Base-by-base conservation (phyloP, 2,797 vertebrate species). In the Taenioides sp. region DNA sequence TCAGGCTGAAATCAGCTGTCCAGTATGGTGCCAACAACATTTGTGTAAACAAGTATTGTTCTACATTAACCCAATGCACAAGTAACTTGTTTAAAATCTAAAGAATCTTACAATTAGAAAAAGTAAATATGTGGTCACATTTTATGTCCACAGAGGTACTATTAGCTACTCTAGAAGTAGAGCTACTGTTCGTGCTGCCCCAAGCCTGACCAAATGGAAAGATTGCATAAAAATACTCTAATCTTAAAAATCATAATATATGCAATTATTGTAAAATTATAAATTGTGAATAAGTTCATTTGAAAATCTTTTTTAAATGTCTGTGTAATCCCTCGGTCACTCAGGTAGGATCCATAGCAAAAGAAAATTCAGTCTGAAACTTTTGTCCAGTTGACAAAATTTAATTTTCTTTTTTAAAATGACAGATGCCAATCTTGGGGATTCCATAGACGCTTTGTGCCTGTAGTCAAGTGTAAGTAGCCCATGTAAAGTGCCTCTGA, bases 1-100 rank as follows among this genome's bases (percentile, higher is more conserved):
- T 69, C 75, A 55, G 71, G 31, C 75, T 59, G 31, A 62, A 31
- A 72, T 68, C 66, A 83, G 63, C 37, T 22, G n/a, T 75, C 59
- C 70, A 65, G 12, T 66, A 64, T 71, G 66, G 67, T 34, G 71
- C 70, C 67, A 69, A 65, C 58, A 40, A 22, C 54, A 67, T 65
- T 62, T 23, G 55, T 72, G 31, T 69, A 52, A 11, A 58, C 47
- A 5, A 54, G 55, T 16, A 54, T 55, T 20, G 67, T 20, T 64
- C 18, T 37, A 34, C n/a, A 59, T 65, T 2, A 22, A 47, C 67
- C 43, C 4, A 62, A 65, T 47, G 11, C 12, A 22, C 34, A 14
- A 61, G 28, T 34, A 34, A 34, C 31, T 11, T 34, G 28, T 61
- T 34, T 20, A 9, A 9, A n/a, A n/a, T 58, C 4, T 14, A 7